Conservation (phyloP, 30 jellyfish, hydroid and myxozoan genomes). For the Turritopsis rubra region DNA sequence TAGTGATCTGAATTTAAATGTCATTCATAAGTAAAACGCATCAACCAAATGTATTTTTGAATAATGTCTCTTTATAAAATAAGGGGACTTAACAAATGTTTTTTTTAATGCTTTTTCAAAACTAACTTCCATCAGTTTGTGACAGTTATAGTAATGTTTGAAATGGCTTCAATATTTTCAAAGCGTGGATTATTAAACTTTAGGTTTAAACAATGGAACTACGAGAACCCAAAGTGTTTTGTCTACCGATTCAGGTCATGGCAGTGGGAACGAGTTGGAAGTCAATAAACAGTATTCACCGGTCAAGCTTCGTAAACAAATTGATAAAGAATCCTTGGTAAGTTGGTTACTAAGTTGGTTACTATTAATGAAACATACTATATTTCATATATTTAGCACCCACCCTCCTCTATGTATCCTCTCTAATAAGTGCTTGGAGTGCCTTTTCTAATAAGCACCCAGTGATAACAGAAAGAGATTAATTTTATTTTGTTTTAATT, state of each 20-base stretch:
- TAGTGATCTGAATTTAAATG: too few relatives aligned
- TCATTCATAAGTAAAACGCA: too few relatives aligned
- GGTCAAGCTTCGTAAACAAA: constrained; percentile 53
- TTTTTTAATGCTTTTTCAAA: too few relatives aligned
- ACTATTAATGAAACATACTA: neutral
- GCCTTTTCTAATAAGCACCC: too few relatives aligned
- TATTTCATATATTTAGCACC: neutral
- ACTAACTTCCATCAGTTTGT: too few relatives aligned
- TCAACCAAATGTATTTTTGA: too few relatives aligned
- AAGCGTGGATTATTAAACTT: neutral
- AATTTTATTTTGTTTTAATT: too few relatives aligned
- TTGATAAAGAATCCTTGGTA: constrained; percentile 76
- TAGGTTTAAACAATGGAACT: constrained; percentile 27
- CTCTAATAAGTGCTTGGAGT: too few relatives aligned
- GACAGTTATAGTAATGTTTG: neutral
- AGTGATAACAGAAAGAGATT: too few relatives aligned
- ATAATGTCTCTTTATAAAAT: too few relatives aligned
- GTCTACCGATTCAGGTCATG: constrained; percentile 98
- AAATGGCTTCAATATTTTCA: neutral
- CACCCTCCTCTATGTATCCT: neutral
- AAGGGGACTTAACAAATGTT: too few relatives aligned
- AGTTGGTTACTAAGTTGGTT: neutral
- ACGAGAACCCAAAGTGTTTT: constrained; percentile 90
- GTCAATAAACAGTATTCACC: constrained; percentile 47
- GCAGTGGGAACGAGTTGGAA: constrained; percentile 81